Evolutionary conservation across 2,888 invertebrate species (phyloP).

Genomic region (Taphrorychus bicolor): DNA sequence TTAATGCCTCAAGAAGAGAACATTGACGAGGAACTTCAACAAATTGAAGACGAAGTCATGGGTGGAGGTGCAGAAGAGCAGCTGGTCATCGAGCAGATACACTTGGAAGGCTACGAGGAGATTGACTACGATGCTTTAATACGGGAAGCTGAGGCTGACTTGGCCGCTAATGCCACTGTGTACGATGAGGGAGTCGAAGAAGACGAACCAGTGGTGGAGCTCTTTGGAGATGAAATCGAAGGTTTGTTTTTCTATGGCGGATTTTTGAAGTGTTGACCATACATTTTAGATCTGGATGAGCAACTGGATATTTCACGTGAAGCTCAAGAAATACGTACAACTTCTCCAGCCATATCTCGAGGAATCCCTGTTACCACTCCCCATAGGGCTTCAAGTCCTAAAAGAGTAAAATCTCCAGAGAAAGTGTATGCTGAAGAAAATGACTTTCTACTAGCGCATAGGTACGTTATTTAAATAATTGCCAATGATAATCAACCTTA

Average conservation of each 20-base stretch:
- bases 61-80: neutral
- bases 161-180: neutral
- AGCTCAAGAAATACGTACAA: slow-evolving; percentile 8
- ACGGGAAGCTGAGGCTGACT: slow-evolving; percentile 28
- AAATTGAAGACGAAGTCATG: slow-evolving; percentile 22
- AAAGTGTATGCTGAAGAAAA: slow-evolving; percentile 30
- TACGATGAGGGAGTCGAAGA: slow-evolving; percentile 29
- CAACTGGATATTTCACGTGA: slow-evolving; percentile 7
- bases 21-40: slow-evolving; percentile 26
- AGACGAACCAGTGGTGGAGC: slow-evolving; percentile 27
- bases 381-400: slow-evolving; percentile 42
- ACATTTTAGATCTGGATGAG: slow-evolving; percentile 17
- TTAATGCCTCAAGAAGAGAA: slow-evolving; percentile 26
- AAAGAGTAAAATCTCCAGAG: slow-evolving; percentile 38
- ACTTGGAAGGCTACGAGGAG: neutral
- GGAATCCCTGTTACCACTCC: slow-evolving; percentile 46
- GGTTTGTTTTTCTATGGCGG: slow-evolving; percentile 1
- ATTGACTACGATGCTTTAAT: slow-evolving; percentile 20
- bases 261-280: neutral
- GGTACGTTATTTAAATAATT: slow-evolving; percentile 9
- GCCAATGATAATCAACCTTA: neutral
- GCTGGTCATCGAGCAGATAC: neutral
- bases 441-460: slow-evolving; percentile 18
- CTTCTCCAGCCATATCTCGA: slow-evolving; percentile 35
- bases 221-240: slow-evolving; percentile 23